These are phyloP conservation scores for Xenopus petersii DNA, from an alignment of 2,797 vertebrate species.

Conservation along the genomic window DNA sequence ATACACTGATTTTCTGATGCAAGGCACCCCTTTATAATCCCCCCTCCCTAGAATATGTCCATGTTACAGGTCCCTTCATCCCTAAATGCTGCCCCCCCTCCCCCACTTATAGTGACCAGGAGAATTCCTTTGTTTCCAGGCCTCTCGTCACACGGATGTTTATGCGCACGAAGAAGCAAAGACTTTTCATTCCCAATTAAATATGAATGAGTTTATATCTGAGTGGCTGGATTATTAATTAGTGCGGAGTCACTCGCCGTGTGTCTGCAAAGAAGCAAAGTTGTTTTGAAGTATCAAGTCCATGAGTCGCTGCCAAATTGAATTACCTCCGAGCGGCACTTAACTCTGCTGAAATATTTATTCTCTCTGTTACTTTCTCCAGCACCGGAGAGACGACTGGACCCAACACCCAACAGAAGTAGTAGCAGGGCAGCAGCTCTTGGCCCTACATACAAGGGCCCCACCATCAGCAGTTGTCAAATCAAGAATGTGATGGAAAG, in stretches of 20 bases:
- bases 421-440: no score
- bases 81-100: no score
- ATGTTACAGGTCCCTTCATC: no score
- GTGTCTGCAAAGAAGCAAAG: slow-evolving; percentile 25
- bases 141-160: slow-evolving; percentile 35
- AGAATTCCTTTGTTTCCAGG: background rate
- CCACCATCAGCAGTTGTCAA: no score
- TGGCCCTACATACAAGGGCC: no score
- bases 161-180: slow-evolving; percentile 37
- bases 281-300: slow-evolving; percentile 40
- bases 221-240: slow-evolving; percentile 45
- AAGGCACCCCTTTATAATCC: no score
- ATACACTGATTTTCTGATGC: no score
- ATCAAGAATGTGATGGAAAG: no score
- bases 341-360: slow-evolving; percentile 33
- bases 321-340: slow-evolving; percentile 37
- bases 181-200: slow-evolving; percentile 42
- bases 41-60: no score
- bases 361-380: background rate
- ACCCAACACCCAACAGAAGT: no score
- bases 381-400: no score
- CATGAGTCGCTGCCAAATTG: slow-evolving; percentile 37
- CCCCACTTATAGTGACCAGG: no score
- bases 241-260: slow-evolving; percentile 31
- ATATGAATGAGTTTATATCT: slow-evolving; percentile 45